Evolutionary conservation across 2,888 invertebrate species (phyloP).

Genomic region (Dicyrtomina minuta): DNA sequence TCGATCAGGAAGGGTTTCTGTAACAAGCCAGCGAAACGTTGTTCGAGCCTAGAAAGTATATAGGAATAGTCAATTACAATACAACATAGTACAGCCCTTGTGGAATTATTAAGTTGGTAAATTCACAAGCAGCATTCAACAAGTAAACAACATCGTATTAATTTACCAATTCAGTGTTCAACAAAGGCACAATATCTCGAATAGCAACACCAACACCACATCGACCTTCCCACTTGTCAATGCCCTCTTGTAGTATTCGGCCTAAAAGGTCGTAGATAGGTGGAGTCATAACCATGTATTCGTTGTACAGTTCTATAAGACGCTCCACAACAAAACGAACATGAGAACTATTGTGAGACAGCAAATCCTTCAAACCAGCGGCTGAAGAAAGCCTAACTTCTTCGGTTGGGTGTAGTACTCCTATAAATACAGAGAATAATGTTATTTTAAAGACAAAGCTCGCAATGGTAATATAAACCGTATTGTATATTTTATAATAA

Average conservation of each 20-base stretch:
- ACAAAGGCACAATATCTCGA: slow-evolving; percentile 73
- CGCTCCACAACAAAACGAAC: slow-evolving; percentile 63
- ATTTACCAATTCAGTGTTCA: slow-evolving; percentile 67
- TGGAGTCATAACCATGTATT: slow-evolving; percentile 77
- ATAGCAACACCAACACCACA: slow-evolving; percentile 85
- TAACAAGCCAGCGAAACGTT: slow-evolving; percentile 63
- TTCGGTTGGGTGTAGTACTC: slow-evolving; percentile 74
- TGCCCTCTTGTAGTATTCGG: slow-evolving; percentile 76
- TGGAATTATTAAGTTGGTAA: too few species aligned
- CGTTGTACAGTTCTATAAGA: slow-evolving; percentile 72
- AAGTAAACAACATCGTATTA: too few species aligned
- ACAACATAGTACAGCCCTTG: neutral
- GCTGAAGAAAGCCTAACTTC: slow-evolving; percentile 82
- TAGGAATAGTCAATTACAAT: slow-evolving; percentile 6
- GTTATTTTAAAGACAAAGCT: neutral
- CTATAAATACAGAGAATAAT: neutral
- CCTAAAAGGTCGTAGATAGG: slow-evolving; percentile 89
- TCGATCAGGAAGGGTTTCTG: slow-evolving; percentile 82
- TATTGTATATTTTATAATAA: too few species aligned
- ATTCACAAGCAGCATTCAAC: too few species aligned
- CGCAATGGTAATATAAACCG: neutral
- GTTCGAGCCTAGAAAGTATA: slow-evolving; percentile 34
- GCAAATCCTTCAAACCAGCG: slow-evolving; percentile 71
- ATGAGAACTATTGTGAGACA: slow-evolving; percentile 62
- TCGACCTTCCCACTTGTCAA: slow-evolving; percentile 88